These are phyloP conservation scores for Tribolium madens DNA, from an alignment of 1,140 invertebrate genomes.

Conservation along the genomic window DNA sequence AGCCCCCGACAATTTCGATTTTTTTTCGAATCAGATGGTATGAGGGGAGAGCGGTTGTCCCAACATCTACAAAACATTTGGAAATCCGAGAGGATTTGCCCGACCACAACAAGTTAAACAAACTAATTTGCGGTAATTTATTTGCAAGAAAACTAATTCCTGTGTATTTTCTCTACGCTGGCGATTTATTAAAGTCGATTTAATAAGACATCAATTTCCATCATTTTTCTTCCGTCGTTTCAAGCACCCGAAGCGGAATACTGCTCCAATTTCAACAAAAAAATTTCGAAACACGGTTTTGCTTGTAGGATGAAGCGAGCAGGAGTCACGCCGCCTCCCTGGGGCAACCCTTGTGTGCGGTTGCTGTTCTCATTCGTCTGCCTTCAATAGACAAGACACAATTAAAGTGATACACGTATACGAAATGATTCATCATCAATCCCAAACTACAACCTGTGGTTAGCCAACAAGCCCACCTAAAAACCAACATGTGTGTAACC, in stretches of 20 bases:
- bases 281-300: neutral
- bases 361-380: neutral
- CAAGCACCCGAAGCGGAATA: neutral
- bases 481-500: slow-evolving; percentile 11
- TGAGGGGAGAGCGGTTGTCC: no score
- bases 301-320: neutral
- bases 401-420: slow-evolving; percentile 31
- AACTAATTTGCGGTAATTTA: no score
- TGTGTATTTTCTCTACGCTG: no score
- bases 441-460: neutral
- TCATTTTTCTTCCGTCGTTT: neutral
- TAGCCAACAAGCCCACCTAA: slow-evolving; percentile 2
- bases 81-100: no score
- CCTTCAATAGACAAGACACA: neutral
- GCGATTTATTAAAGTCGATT: neutral
- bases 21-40: no score
- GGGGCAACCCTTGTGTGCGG: neutral
- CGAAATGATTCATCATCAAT: slow-evolving; percentile 25
- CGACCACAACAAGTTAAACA: no score
- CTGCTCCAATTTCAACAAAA: neutral
- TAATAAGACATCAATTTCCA: neutral
- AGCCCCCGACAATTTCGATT: no score
- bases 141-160: no score
- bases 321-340: slow-evolving; percentile 3
- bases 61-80: no score